Evolutionary conservation across 1,140 invertebrate species (phyloP), one percentile per base, ranked within the genome.

Genomic region (Cotesia typhae): DNA sequence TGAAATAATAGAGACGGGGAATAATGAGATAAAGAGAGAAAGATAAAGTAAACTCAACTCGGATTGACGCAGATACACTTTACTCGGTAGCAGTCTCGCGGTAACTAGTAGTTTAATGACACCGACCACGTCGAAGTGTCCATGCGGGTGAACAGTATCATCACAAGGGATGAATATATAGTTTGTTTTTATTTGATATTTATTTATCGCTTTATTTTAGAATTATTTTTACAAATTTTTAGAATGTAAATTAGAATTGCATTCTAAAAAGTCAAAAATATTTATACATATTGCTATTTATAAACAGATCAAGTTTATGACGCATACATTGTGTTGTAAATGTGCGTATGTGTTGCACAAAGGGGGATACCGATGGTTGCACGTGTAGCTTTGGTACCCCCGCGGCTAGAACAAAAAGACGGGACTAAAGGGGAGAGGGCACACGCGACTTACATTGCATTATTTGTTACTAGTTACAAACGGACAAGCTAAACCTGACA

Each of bases 71-170:
- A 73, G 72, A 72, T 69, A 67, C 59, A 36, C 28, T 36, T 10
- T 68, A 35, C 60, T 38, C 12, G 60, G 35, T 52, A 60, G 38
- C 28, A 47, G 41, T 47, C 41, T 47, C 72, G 74, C 67, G 72
- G 76, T 83, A 83, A 83, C 81, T 80, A 83, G 81, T 78, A 83
- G 80, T 83, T 82, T 83, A 83, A 83, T 82, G 81, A 83, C 81
- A 83, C 78, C 77, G 81, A 77, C 80, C 78, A 82, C 77, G 78
- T 77, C 70, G 77, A 80, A 79, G 75, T 74, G 78, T 74, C 41
- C 41, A 47, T 47, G 41, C 41, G 78, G 78, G 75, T 74, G 70
- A 74, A 65, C 17, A 51, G 38, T 5, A 57, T 35, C 28, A 20
- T 63, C 51, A 65, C 17, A 71, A 41, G 38, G n/a, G 38, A 36